Evolutionary conservation across 2,888 invertebrate species (phyloP).

Genomic region (Drosophila histrio): DNA sequence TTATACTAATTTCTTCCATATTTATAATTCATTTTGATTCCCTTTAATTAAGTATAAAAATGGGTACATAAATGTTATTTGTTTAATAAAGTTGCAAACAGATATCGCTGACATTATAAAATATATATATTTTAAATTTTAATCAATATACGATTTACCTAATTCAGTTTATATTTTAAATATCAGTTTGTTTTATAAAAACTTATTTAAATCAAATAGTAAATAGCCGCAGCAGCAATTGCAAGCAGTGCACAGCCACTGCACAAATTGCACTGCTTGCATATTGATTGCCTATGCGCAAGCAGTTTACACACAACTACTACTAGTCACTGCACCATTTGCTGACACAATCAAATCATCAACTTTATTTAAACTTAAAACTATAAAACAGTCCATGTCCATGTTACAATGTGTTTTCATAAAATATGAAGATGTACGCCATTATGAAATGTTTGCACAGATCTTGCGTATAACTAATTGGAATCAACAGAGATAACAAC

Average conservation of each 20-base stretch:
- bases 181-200: too few relatives aligned
- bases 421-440: conserved; percentile 9
- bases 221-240: not conserved
- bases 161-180: too few relatives aligned
- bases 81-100: too few relatives aligned
- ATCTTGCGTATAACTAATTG: conserved; percentile 21
- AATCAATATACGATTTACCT: too few relatives aligned
- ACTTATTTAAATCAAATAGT: not conserved
- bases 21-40: too few relatives aligned
- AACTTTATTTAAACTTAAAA: not conserved
- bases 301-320: conserved; percentile 5
- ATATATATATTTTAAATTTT: too few relatives aligned
- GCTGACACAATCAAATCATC: conserved; percentile 14
- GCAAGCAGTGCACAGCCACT: not conserved
- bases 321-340: not conserved
- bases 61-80: too few relatives aligned
- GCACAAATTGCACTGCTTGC: not conserved
- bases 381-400: not conserved
- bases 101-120: too few relatives aligned
- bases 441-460: conserved; percentile 14
- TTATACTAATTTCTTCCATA: too few relatives aligned
- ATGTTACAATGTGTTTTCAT: not conserved
- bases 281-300: not conserved
- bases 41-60: too few relatives aligned
- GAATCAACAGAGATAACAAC: conserved; percentile 23